phyloP scores from a whole-genome alignment of 92 coral and sea anemone species.

The Heliopora coerulea region DNA sequence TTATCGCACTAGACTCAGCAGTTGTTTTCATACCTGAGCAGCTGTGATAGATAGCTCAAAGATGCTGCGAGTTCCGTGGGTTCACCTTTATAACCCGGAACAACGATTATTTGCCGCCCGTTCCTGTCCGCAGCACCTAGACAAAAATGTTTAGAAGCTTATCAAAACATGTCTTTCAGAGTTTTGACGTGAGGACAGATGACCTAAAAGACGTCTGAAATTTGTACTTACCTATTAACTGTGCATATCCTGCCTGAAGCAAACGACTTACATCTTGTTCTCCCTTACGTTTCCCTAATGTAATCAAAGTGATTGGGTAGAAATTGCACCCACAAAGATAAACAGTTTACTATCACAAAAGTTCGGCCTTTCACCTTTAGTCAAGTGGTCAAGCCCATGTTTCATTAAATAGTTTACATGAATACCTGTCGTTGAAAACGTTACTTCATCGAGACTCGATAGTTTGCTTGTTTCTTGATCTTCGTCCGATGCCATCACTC shows the following conservation, averaged over 20 bases:
- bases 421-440: not conserved
- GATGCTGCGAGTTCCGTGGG: conserved; percentile 71
- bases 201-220: not conserved
- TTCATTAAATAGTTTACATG: not conserved
- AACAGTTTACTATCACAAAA: no score
- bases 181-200: conserved; percentile 5
- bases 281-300: not conserved
- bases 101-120: conserved; percentile 75
- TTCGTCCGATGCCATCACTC: not conserved
- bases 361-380: not conserved
- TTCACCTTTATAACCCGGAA: conserved; percentile 59
- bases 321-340: not conserved
- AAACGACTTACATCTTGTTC: not conserved
- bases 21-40: conserved; percentile 72
- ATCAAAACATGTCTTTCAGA: conserved; percentile 9
- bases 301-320: not conserved
- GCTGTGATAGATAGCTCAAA: conserved; percentile 67
- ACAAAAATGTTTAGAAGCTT: not conserved
- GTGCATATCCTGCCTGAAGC: conserved; percentile 16
- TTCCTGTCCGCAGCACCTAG: conserved; percentile 83
- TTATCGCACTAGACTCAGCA: no score
- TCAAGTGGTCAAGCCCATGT: not conserved
- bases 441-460: not conserved
- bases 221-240: conserved; percentile 3
- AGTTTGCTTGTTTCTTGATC: not conserved